Base-by-base conservation (phyloP, 2,113 vertebrate genomes). In the Casuarius casuarius region DNA sequence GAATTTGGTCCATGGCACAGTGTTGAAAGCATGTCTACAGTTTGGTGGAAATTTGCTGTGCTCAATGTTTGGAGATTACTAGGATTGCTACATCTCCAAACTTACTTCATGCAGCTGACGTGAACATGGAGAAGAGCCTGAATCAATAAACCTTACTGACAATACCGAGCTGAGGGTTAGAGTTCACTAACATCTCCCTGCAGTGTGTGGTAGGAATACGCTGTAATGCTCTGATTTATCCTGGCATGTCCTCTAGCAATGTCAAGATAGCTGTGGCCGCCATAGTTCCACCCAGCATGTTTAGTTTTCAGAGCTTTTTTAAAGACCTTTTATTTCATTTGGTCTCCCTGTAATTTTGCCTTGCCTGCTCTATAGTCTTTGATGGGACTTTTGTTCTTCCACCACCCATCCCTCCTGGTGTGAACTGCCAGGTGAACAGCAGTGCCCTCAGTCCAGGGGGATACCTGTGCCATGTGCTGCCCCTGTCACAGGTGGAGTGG, bases 221-320 rank as follows among this genome's bases (percentile, higher is more conserved):
- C 28, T 72, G 7, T 19, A 46, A 48, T 10, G 38, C 31, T 83
- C 51, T 65, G 42, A 56, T 77, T 84, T 89, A 62, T 79, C 65
- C 59, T 21, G n/a, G 12, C 0, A 0, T 48, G 51, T 51, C 48
- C 38, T 71, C 16, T 31, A 61, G 70, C 1, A 0, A 33, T 44
- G 78, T 77, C 42, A 51, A 29, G 61, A 44, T 33, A 40, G 56
- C 46, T 0, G 0, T 1, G 0, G 22, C 79, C 68, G 56, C 21
- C 5, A 2, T 25, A 54, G 31, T 63, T 87, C 40, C 33, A 66
- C 8, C 21, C 40, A 20, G 6, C 21, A 3, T 22, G 19, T 82
- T 73, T 52, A 67, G 26, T 10, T 94, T 84, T 42, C 33, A 61
- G 73, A 71, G 6, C 13, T 74, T 73, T 89, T 73, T 20, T 2